phyloP scores from a whole-genome alignment of 2,797 vertebrate species.

The Heterohyrax brucei region DNA sequence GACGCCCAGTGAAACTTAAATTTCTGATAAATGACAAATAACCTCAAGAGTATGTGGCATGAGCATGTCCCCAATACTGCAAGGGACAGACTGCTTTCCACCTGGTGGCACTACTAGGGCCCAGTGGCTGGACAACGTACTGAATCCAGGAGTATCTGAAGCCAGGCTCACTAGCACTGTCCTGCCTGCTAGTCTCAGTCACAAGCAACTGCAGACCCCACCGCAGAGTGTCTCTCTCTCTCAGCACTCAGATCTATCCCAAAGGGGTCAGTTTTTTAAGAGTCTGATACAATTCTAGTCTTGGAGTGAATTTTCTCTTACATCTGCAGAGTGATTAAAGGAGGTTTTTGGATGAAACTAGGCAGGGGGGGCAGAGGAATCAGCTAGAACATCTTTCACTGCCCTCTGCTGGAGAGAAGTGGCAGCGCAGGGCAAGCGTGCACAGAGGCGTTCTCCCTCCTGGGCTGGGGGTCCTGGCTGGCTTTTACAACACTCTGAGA shows the following conservation, averaged over 20 bases:
- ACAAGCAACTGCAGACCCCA: neutral
- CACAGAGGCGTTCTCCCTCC: neutral
- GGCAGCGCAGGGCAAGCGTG: neutral
- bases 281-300: slow-evolving; percentile 50
- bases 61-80: neutral
- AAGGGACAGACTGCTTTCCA: neutral
- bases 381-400: neutral
- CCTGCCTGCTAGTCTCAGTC: neutral
- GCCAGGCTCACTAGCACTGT: neutral
- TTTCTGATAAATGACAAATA: neutral
- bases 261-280: slow-evolving; percentile 1
- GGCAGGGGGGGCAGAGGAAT: slow-evolving; percentile 55
- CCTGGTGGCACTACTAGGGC: too few relatives aligned
- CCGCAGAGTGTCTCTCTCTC: accelerated
- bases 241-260: neutral
- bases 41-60: neutral
- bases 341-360: slow-evolving; percentile 50
- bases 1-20: neutral
- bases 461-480: neutral
- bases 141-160: neutral
- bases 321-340: neutral
- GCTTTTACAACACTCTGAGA: neutral
- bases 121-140: accelerated
- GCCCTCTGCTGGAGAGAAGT: slow-evolving; percentile 79
- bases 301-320: neutral